Evolutionary conservation across 2,888 invertebrate species (phyloP), one percentile per base, ranked within the genome.

Genomic region (Lordiphosa andalusiaca): DNA sequence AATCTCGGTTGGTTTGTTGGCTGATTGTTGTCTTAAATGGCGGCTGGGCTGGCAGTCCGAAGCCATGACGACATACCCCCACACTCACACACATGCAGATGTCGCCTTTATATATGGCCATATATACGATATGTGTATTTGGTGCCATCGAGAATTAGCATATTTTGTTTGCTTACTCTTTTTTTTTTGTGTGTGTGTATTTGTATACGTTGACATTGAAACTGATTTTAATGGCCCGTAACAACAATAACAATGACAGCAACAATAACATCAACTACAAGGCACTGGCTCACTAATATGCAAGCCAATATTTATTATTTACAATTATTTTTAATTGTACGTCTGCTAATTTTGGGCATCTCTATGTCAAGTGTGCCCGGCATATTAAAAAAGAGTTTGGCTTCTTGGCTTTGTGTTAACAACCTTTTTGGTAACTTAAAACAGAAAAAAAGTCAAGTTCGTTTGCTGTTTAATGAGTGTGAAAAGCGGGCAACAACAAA

Each of bases 181-280:
- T 52, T 48, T 37, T 25, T 23, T 44, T 48, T 40, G 9, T 56
- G 44, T 66, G 39, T 51, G 53, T 57, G 44, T 55, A 53, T 66
- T 42, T 51, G 53, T 57, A 49, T 55, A 53, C 55, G 54, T 58
- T 84, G 83, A 84, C 83, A 84, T 84, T 84, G 83, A 84, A 84
- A 84, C 55, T 52, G 63, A 73, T 75, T 78, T 82, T 78, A 73
- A 82, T 78, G 73, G 73, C 62, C 63, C 80, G 65, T 67, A 73
- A 67, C 71, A 64, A 67, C 41, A 69, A 67, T 23, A 56, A 50
- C 16, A 55, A 54, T 49, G 55, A 60, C 48, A 53, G 53, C 35
- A 62, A 49, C 38, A 36, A 49, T 35, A 36, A n/a, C 21, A 4
- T 19, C 19, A 30, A 53, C 39, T 65, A 59, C 60, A 53, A 37